Conservation (phyloP, 1,140 invertebrate genomes). For the Oryctes rhinoceros region DNA sequence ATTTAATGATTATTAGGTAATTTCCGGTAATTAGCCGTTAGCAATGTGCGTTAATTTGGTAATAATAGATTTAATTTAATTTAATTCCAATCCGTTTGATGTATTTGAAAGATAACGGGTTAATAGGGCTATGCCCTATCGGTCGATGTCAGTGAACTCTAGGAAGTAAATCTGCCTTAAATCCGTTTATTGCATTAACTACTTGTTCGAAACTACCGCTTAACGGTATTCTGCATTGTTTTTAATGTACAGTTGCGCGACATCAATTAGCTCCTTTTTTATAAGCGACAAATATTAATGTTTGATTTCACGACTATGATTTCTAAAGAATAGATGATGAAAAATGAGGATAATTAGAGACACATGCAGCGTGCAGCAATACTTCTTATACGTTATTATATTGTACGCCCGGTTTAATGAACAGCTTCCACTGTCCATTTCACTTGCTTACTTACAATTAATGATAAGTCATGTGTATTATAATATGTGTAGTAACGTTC, state of each 20-base stretch:
- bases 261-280: not conserved
- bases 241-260: conserved; percentile 7
- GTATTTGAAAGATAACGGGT: conserved; percentile 29
- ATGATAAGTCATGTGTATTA: conserved; percentile 15
- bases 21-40: not conserved
- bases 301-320: not conserved
- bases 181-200: conserved; percentile 19
- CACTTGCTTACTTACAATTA: conserved; percentile 25
- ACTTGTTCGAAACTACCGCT: not conserved
- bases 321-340: no score
- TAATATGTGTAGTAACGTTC: conserved; percentile 35
- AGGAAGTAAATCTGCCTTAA: not conserved
- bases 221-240: not conserved
- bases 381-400: conserved; percentile 15
- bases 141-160: conserved; percentile 35
- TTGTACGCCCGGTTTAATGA: conserved; percentile 16
- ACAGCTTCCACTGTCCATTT: conserved; percentile 37
- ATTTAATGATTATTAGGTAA: not conserved
- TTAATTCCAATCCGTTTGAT: not conserved
- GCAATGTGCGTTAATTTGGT: not conserved
- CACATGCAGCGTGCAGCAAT: no score
- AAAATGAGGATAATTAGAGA: no score
- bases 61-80: not conserved
- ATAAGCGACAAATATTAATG: not conserved
- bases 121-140: conserved; percentile 40